A percentile compares a stretch with the other conserved stretches of the same genome.
Conservation (phyloP, 2,888 invertebrate genomes). For the Lasioglossum calceatum region DNA sequence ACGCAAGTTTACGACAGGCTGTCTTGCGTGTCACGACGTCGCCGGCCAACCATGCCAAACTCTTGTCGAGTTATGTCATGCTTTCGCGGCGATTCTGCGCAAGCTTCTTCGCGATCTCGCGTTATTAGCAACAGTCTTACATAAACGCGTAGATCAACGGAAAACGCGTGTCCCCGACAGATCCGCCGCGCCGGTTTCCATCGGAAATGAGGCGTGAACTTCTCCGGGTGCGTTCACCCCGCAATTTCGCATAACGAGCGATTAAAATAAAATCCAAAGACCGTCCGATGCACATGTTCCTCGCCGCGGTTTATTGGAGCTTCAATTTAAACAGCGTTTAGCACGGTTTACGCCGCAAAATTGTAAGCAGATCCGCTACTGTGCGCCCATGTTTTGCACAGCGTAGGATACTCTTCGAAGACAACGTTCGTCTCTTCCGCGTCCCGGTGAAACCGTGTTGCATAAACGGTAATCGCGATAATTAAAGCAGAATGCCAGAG, state of each 20-base stretch:
- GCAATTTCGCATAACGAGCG: not conserved
- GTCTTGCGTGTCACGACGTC: constrained; percentile 38
- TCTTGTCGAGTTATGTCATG: constrained; percentile 59
- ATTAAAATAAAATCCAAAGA: not conserved
- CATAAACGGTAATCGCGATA: constrained; percentile 36
- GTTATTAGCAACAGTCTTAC: constrained; percentile 36
- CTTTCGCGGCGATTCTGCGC: constrained; percentile 35
- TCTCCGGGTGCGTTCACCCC: constrained; percentile 24
- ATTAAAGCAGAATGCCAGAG: constrained; percentile 33
- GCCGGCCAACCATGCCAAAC: constrained; percentile 53
- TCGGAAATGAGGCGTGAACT: constrained; percentile 37
- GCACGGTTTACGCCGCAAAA: not conserved
- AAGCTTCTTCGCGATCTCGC: constrained; percentile 34
- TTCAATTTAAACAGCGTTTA: not conserved
- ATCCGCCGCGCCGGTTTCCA: constrained; percentile 2
- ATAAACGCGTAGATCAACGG: constrained; percentile 40
- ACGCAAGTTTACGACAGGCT: constrained; percentile 47
- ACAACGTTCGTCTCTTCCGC: constrained; percentile 25
- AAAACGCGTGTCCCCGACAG: constrained; percentile 19
- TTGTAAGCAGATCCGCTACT: not conserved
- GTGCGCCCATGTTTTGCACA: not conserved
- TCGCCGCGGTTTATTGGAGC: not conserved
- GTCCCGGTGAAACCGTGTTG: constrained; percentile 20
- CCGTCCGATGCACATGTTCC: not conserved
- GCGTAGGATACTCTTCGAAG: not conserved